Evolutionary conservation across 2,797 vertebrate species (phyloP).

Genomic region (Cossypha caffra): DNA sequence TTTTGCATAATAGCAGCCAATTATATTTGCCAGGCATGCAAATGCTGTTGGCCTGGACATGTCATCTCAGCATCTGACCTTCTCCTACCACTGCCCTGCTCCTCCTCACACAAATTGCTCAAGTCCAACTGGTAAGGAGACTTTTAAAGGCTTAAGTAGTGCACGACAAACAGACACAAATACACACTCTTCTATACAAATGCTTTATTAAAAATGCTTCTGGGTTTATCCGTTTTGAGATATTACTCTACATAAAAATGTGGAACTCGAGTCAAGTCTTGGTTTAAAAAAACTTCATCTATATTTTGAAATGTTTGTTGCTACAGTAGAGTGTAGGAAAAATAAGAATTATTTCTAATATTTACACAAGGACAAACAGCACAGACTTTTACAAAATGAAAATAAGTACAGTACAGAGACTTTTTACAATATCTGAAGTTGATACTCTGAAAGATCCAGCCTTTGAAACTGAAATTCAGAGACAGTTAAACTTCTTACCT

Average conservation of each 20-base stretch:
- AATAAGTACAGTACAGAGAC: background rate
- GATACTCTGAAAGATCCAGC: background rate
- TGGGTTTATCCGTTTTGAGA: background rate
- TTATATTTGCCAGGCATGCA: background rate
- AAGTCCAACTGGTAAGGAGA: background rate
- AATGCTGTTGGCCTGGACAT: background rate
- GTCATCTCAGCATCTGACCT: background rate
- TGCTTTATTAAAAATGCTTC: constrained; percentile 63
- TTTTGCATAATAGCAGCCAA: constrained; percentile 1
- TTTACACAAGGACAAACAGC: background rate
- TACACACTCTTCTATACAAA: constrained; percentile 23
- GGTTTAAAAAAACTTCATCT: background rate
- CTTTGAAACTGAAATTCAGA: background rate
- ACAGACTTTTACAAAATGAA: background rate
- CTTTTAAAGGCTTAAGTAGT: background rate
- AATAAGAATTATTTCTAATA: background rate
- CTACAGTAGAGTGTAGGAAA: background rate
- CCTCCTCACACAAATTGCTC: background rate
- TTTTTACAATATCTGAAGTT: background rate
- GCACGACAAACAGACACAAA: background rate
- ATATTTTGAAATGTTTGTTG: background rate
- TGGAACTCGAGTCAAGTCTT: background rate
- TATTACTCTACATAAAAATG: background rate
- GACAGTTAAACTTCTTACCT: background rate
- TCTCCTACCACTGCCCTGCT: background rate